Base-by-base conservation (phyloP, 1,140 invertebrate species). In the Drosophila auraria region DNA sequence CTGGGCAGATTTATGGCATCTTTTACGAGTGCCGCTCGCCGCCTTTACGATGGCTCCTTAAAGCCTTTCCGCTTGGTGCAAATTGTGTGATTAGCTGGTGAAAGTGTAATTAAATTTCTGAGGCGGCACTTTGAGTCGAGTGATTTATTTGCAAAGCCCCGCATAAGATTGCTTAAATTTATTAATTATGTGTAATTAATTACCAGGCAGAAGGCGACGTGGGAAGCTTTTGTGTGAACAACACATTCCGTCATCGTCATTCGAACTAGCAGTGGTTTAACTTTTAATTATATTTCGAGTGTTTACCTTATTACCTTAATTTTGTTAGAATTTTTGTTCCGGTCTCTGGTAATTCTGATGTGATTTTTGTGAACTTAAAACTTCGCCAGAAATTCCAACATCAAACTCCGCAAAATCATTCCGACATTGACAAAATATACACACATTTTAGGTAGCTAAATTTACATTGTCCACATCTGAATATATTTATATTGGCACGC, bases 111-210 rank as follows among this genome's bases (percentile, higher is more conserved):
- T 83, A 84, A 62, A 77, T 84, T 70, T 83, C 45, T 61, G 59
- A 58, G 63, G 47, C 59, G 60, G 59, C 68, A 51, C 70, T 69
- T 74, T 82, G 58, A 61, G 58, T 15, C 47, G 50, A 68, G 74
- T 86, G 74, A 86, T 84, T 84, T 78, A 81, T 84, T 73, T 78
- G 78, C 66, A 49, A 69, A 58, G 30, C 27, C 45, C 45, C 56
- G 47, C 72, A 53, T 25, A 68, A 63, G 36, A 74, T 82, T 78
- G 73, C 40, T 75, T 75, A 74, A 81, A 84, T 78, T 70, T 84
- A 84, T 84, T 84, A 84, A 84, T 84, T 81, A 78, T 78, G 78
- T 47, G 50, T 65, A 84, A 84, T 84, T 84, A 84, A 81, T 80
- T 84, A 68, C 6, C 36, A 7, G 40, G 47, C 44, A 14, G 15